phyloP scores from a whole-genome alignment of 2,113 vertebrate genomes.

The Tetrax tetrax region DNA sequence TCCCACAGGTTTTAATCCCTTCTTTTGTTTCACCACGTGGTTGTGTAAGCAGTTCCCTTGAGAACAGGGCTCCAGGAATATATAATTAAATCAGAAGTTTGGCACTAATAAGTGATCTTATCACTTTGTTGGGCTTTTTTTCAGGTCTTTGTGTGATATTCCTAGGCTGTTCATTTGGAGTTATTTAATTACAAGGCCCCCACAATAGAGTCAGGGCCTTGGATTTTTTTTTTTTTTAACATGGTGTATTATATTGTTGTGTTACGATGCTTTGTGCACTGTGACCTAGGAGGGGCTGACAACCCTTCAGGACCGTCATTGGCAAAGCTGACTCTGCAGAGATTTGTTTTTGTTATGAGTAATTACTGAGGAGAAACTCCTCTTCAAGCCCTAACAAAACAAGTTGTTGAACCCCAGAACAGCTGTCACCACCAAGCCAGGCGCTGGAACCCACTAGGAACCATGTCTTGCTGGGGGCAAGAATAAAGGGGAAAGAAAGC shows the following conservation, averaged over 20 bases:
- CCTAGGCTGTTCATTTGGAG: background rate
- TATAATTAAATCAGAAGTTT: slow-evolving; percentile 73
- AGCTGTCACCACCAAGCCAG: background rate
- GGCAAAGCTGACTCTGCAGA: slow-evolving; percentile 19
- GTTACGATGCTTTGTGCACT: background rate
- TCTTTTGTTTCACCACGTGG: slow-evolving; percentile 69
- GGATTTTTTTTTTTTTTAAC: background rate
- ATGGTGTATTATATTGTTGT: background rate
- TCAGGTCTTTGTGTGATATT: slow-evolving; percentile 66
- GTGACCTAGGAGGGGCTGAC: slow-evolving; percentile 47
- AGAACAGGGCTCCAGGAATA: slow-evolving; percentile 59
- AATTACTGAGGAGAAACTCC: background rate
- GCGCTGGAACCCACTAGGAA: background rate
- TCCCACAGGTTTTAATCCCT: slow-evolving; percentile 69
- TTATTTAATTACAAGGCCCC: slow-evolving; percentile 67
- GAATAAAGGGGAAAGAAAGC: background rate
- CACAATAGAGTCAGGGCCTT: background rate
- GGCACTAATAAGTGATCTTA: slow-evolving; percentile 68
- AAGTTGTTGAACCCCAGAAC: background rate
- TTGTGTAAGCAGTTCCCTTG: slow-evolving; percentile 72
- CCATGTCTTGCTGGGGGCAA: background rate
- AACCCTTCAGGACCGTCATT: slow-evolving; percentile 34
- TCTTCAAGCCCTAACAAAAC: slow-evolving; percentile 26
- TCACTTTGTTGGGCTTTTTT: slow-evolving; percentile 65
- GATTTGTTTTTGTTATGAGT: slow-evolving; percentile 11